phyloP scores from a whole-genome alignment of 2,113 vertebrate species.

The Sus scrofa region T2T-Sscrofa CM000816.6:52735001-52735500 shows the following conservation, averaged over 20 bases:
- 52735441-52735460: neutral
- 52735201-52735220: neutral
- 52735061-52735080: no score
- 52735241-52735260: neutral
- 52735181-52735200: no score
- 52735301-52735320: neutral
- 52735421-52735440: neutral
- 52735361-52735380: conserved; percentile 18
- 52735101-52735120: no score
- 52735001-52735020: no score
- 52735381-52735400: conserved; percentile 45
- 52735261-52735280: neutral
- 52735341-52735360: neutral
- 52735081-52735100: no score
- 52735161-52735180: no score
- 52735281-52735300: neutral
- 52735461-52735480: conserved; percentile 3
- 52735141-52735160: no score
- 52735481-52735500: neutral
- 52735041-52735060: no score
- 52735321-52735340: neutral
- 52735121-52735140: no score
- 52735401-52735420: neutral
- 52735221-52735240: neutral
- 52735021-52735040: no score